Evolutionary conservation across 2,113 vertebrate species (phyloP), one percentile per base, ranked within the genome.

Genomic region (Daubentonia madagascariensis): DNA sequence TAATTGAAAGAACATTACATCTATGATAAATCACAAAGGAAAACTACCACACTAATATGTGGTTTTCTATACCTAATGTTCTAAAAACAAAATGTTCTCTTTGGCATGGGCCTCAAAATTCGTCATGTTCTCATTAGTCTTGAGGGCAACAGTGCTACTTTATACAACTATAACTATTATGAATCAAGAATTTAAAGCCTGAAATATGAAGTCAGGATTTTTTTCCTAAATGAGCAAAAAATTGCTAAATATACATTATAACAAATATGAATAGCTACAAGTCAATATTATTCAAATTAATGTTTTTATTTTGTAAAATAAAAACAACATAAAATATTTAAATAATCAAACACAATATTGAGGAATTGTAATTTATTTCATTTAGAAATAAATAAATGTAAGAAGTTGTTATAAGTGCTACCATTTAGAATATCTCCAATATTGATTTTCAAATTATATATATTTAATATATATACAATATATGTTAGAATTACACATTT

Each of bases 71-170:
- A 93, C 84, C 68, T 86, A 67, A 91, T 87, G 83, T 91, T 94
- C 94, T 86, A 43, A 89, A 95, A 95, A 97, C 80, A 86, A 86
- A 97, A 94, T 89, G 96, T 97, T 97, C 78, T 87, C 18, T 86
- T 97, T 96, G 95, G 97, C 96, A 80, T 11, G n/a, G 68, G 11
- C 17, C 83, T 97, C 73, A 50, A 81, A 80, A 91, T 28, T 73
- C 32, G 35, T 76, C 67, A 80, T 87, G 89, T 96, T 86, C 94
- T 97, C 57, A 89, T 83, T 79, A 88, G 85, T 79, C 72, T 73
- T 65, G 50, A 89, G 76, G 72, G 43, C 57, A 95, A 70, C 30
- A 18, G 59, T 54, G 43, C 83, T 86, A 65, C 50, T 96, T 81
- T 23, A 96, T 37, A 86, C 43, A 91, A 12, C 25, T 76, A n/a